Evolutionary conservation across 2,797 vertebrate genomes (phyloP), one percentile per base, ranked within the genome.

Genomic region (Paratrypauchen microcephalus): DNA sequence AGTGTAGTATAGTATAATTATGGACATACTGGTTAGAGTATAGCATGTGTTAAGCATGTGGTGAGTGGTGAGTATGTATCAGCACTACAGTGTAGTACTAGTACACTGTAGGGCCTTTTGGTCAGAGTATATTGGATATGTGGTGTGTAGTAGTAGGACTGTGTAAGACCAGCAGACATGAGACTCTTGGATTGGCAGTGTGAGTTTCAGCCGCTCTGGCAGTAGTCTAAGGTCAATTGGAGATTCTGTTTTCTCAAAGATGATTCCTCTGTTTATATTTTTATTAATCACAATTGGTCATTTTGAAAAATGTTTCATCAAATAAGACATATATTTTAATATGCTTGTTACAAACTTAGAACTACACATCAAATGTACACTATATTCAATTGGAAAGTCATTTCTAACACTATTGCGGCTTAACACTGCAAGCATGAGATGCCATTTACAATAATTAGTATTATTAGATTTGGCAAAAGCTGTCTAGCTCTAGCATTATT

Each of bases 101-200:
- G 11, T 56, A 56, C 12, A 24, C 2, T 6, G 11, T 24, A 24
- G n/a, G 54, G 23, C 11, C 48, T 56, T 15, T 56, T 26, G 54
- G 23, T 45, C 41, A 56, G 23, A 24, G 26, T 58, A 12, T 58
- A 6, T 28, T 58, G 16, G 24, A 26, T 5, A 15, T 26, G 16
- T 26, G 26, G 26, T 30, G 56, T 58, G 26, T 30, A 30, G 24
- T 57, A 15, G 52, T 57, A 15, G 52, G 4, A 56, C 16, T 26
- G 55, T 28, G 55, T 28, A 57, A 57, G 58, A 73, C 83, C 86
- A 85, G 89, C 88, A 86, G 90, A 89, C 87, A 59, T 89, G 87
- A 91, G 84, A 90, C 88, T 91, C 89, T 85, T 88, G 84, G 83
- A 89, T 76, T 89, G 90, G 90, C 90, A 92, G 90, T 91, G 70